Percentiles rank a stretch among this genome's conserved stretches.
phyloP scores from a whole-genome alignment of 2,113 vertebrate species.

The Periophthalmodon schlosseri region DNA sequence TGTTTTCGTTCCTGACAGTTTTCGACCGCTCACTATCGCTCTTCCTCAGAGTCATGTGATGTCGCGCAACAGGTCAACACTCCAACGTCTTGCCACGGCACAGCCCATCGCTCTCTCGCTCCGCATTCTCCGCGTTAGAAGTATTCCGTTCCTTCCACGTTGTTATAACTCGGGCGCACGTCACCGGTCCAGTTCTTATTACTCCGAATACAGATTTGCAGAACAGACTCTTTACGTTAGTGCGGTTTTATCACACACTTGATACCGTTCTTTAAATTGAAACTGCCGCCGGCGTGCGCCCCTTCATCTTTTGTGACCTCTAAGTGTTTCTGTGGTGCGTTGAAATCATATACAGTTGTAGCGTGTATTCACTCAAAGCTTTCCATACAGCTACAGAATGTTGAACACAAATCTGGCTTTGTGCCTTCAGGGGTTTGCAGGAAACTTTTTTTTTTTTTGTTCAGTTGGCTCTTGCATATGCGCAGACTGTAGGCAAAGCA shows the following conservation, averaged over 20 bases:
- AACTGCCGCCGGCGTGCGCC: neutral
- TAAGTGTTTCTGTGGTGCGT: neutral
- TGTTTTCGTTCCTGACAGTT: no score
- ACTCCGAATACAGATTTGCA: neutral
- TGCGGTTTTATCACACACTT: neutral
- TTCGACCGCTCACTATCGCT: no score
- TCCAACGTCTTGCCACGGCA: no score
- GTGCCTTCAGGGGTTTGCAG: neutral
- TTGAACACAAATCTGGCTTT: neutral
- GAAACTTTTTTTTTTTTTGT: neutral
- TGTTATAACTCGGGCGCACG: no score
- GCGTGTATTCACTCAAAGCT: neutral
- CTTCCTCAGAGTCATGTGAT: no score
- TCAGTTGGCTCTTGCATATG: neutral
- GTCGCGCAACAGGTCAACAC: no score
- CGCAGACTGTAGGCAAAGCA: constrained; percentile 16
- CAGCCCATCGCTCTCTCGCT: no score
- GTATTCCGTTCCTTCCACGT: no score
- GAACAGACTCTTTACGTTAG: neutral
- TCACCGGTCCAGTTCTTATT: no score
- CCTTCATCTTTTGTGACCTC: neutral
- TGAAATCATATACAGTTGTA: neutral
- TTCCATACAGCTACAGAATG: neutral
- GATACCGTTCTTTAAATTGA: neutral
- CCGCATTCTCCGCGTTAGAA: no score